Evolutionary conservation across 2,888 invertebrate genomes (phyloP), one percentile per base, ranked within the genome.

Genomic region (Gari tellinella): DNA sequence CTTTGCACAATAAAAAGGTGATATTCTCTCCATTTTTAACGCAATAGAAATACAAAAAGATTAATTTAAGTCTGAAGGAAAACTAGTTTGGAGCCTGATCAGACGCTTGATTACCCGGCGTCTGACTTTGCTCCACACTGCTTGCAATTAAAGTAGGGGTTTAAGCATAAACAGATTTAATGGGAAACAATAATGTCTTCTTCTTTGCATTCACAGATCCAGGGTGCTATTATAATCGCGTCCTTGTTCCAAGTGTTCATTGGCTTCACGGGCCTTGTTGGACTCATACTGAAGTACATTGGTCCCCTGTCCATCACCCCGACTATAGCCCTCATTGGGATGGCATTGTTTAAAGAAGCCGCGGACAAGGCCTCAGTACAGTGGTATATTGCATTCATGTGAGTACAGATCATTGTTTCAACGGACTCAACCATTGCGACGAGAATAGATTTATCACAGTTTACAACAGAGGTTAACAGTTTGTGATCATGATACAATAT

Each of bases 371-470:
- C 96, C 0, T 94, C 96, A 0, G 94, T 95, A 86, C 95, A 97
- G 82, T 97, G 97, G 97, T 96, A 95, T n/a, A 95, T 97, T 64
- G 95, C 96, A 0, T 94, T 94, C 19, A 94, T 95, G 97, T 96
- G 91, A 94, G 94, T 91, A 45, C 15, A 10, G 10, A n/a, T 21
- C 7, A 7, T 7, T 31, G 31, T 31, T 31, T 10, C 31, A 31
- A 31, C 10, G 31, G 5, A 31, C 31, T 31, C 5, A 31, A 31
- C n/a, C n/a, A n/a, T n/a, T n/a, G n/a, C n/a, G n/a, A n/a, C n/a
- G n/a, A n/a, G n/a, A n/a, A n/a, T n/a, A n/a, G n/a, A n/a, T n/a
- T n/a, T n/a, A n/a, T n/a, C n/a, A n/a, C n/a, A n/a, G n/a, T n/a
- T n/a, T n/a, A n/a, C n/a, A n/a, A n/a, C n/a, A n/a, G n/a, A n/a